These are phyloP conservation scores for Microvelia longipes DNA, from an alignment of 1,140 invertebrate genomes.

Conservation along the genomic window DNA sequence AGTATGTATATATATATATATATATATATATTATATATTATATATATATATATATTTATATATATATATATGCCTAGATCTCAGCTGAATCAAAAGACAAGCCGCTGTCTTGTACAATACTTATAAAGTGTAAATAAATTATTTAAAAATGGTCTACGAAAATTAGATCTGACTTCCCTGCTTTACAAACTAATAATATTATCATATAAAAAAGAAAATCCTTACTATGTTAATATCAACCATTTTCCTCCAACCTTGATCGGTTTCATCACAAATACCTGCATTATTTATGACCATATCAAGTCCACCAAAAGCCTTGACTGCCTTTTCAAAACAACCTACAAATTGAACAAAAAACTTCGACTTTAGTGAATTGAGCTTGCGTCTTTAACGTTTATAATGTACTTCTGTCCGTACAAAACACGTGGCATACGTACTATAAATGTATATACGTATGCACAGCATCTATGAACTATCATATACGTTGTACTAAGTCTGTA, in stretches of 20 bases:
- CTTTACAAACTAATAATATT: background rate
- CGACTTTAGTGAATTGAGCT: background rate
- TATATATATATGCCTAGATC: background rate
- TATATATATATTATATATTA: too few relatives aligned
- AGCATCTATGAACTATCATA: background rate
- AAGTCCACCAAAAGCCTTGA: background rate
- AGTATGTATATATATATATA: too few relatives aligned
- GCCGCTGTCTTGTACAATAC: too few relatives aligned
- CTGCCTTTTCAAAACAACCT: background rate
- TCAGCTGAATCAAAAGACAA: too few relatives aligned
- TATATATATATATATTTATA: background rate
- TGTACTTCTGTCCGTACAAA: background rate
- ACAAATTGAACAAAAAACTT: background rate
- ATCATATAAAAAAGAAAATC: background rate
- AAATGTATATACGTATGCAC: background rate
- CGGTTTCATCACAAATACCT: slow-evolving; percentile 3
- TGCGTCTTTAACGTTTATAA: background rate
- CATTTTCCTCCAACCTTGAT: background rate
- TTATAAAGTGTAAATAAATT: too few relatives aligned
- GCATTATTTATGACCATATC: slow-evolving; percentile 4
- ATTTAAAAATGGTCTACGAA: background rate
- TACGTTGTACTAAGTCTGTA: too few relatives aligned
- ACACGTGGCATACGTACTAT: background rate
- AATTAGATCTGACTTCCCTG: background rate
- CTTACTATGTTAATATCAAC: background rate